Evolutionary conservation across 2,113 vertebrate genomes (phyloP).

Genomic region (Caranx melampygus): DNA sequence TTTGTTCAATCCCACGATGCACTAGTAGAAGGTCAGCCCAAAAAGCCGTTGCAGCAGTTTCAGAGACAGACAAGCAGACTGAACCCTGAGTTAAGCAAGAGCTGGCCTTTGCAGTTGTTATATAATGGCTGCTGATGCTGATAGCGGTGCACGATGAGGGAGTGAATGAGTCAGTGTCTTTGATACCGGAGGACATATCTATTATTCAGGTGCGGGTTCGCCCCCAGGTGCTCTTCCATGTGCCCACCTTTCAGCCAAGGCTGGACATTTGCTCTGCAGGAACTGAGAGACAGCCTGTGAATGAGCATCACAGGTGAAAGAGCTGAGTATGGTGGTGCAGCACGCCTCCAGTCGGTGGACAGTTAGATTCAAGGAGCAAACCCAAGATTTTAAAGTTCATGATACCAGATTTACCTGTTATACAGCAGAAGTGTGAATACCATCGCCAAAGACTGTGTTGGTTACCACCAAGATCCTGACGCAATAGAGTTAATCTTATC

Average conservation of each 20-base stretch:
- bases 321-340: not conserved
- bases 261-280: constrained; percentile 15
- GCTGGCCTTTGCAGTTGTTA: constrained; percentile 63
- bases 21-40: constrained; percentile 22
- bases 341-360: not conserved
- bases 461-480: no score
- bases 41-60: constrained; percentile 36
- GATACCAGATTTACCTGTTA: not conserved
- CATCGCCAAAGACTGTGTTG: no score
- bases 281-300: not conserved
- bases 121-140: constrained; percentile 66
- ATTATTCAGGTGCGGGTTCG: constrained; percentile 67
- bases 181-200: constrained; percentile 56
- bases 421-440: no score
- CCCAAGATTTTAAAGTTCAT: not conserved
- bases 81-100: constrained; percentile 31
- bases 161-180: constrained; percentile 55
- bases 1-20: constrained; percentile 20
- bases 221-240: constrained; percentile 38
- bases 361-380: not conserved
- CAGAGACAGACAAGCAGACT: constrained; percentile 2
- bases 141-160: constrained; percentile 41
- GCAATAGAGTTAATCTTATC: no score
- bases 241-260: constrained; percentile 16
- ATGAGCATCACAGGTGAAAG: constrained; percentile 1